phyloP scores from a whole-genome alignment of 2,113 vertebrate genomes.

The Rhadina sibilatrix region DNA sequence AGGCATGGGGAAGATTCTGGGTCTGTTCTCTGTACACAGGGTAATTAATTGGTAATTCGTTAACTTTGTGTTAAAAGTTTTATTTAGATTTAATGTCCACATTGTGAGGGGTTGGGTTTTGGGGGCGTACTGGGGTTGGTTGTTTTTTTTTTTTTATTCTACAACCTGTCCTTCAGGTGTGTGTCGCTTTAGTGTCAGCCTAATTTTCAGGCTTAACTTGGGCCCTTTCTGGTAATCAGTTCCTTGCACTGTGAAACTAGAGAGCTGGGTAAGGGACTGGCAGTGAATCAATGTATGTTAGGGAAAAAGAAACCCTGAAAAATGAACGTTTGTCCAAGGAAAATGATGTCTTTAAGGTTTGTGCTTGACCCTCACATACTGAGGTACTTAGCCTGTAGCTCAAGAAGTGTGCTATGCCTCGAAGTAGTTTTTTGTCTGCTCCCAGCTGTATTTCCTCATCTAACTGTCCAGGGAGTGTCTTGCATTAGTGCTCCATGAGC shows the following conservation, averaged over 20 bases:
- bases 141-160: not conserved
- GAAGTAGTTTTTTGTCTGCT: not conserved
- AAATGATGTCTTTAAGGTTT: not conserved
- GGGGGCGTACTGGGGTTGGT: too few relatives aligned
- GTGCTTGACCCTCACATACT: not conserved
- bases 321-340: not conserved
- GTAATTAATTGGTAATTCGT: not conserved
- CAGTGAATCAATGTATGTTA: not conserved
- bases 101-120: not conserved
- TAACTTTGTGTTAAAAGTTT: not conserved
- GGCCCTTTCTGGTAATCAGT: accelerated
- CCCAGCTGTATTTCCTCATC: not conserved
- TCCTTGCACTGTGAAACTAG: not conserved
- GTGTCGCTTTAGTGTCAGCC: not conserved
- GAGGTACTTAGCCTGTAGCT: not conserved
- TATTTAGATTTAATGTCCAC: not conserved
- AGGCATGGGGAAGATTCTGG: not conserved
- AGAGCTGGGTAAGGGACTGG: not conserved
- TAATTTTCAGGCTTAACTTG: not conserved
- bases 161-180: not conserved
- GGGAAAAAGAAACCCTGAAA: not conserved
- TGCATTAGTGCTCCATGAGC: not conserved
- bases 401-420: not conserved
- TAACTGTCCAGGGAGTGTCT: not conserved
- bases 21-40: not conserved